phyloP scores from a whole-genome alignment of 1,140 invertebrate genomes.

The Aphelinus certus region DNA sequence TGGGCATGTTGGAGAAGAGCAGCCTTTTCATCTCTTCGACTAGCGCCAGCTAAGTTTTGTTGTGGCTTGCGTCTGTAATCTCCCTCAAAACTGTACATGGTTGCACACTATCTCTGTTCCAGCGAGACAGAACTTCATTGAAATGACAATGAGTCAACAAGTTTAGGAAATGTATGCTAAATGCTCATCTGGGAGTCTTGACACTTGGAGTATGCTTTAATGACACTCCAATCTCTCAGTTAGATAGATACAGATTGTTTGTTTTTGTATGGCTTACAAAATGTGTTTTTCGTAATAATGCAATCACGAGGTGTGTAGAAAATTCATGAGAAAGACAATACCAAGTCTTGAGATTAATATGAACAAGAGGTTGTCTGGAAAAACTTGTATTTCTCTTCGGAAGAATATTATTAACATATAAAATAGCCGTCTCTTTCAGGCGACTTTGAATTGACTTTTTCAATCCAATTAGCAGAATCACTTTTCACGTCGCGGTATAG shows the following conservation, averaged over 20 bases:
- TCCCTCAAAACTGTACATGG: constrained; percentile 89
- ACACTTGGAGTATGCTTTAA: constrained; percentile 19
- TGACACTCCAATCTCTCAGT: neutral
- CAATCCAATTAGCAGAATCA: neutral
- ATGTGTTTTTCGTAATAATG: neutral
- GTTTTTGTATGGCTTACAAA: neutral
- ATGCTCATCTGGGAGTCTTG: constrained; percentile 1
- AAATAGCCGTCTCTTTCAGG: neutral
- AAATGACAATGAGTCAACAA: constrained; percentile 36
- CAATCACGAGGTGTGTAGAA: neutral
- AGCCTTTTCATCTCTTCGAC: constrained; percentile 79
- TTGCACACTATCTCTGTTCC: constrained; percentile 4
- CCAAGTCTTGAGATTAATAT: neutral
- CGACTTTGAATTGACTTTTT: constrained; percentile 12
- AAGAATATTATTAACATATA: neutral
- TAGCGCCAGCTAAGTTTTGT: constrained; percentile 90
- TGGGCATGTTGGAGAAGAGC: constrained; percentile 82
- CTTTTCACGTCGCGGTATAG: neutral
- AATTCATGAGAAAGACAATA: neutral
- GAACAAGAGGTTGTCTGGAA: neutral
- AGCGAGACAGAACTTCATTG: constrained; percentile 27
- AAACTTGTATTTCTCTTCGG: neutral
- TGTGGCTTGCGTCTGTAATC: constrained; percentile 87
- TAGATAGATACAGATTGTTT: neutral
- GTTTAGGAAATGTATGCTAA: constrained; percentile 21